phyloP scores from a whole-genome alignment of 2,113 vertebrate species.

The Setophaga coronata region DNA sequence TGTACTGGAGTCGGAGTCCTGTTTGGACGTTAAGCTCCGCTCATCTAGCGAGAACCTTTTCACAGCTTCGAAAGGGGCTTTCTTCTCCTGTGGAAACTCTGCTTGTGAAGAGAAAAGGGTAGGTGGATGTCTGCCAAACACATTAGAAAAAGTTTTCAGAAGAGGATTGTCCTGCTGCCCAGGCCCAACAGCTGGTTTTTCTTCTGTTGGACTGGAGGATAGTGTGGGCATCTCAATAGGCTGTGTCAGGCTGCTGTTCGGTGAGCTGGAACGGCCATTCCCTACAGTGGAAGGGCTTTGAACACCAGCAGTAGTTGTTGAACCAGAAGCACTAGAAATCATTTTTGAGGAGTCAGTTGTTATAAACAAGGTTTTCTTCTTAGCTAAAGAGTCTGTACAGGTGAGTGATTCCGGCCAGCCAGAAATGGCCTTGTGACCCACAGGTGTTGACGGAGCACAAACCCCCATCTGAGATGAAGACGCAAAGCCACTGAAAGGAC shows the following conservation, averaged over 20 bases:
- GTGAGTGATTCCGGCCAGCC: slow-evolving; percentile 74
- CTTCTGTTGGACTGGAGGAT: slow-evolving; percentile 83
- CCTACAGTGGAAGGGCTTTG: slow-evolving; percentile 77
- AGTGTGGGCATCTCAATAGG: slow-evolving; percentile 86
- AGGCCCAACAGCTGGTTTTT: slow-evolving; percentile 74
- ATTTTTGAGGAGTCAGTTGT: slow-evolving; percentile 90
- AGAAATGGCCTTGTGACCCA: slow-evolving; percentile 70
- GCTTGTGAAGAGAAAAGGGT: slow-evolving; percentile 76
- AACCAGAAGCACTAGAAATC: slow-evolving; percentile 80
- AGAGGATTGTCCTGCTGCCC: slow-evolving; percentile 78
- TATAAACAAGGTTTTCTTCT: slow-evolving; percentile 87
- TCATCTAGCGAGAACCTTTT: slow-evolving; percentile 95
- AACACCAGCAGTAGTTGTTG: slow-evolving; percentile 72
- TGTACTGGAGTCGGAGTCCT: slow-evolving; percentile 92
- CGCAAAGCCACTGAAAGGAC: slow-evolving; percentile 87
- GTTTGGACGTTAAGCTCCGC: slow-evolving; percentile 86
- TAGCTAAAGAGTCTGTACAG: slow-evolving; percentile 73
- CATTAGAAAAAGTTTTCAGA: slow-evolving; percentile 77
- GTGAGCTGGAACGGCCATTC: slow-evolving; percentile 78
- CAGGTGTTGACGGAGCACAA: slow-evolving; percentile 56
- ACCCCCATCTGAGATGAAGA: slow-evolving; percentile 73
- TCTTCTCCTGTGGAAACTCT: slow-evolving; percentile 78
- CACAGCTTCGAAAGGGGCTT: slow-evolving; percentile 85
- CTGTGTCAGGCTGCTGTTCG: slow-evolving; percentile 73
- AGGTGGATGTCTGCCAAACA: slow-evolving; percentile 84